Conservation (phyloP, 2,113 vertebrate genomes). For the Bufo bufo region DNA sequence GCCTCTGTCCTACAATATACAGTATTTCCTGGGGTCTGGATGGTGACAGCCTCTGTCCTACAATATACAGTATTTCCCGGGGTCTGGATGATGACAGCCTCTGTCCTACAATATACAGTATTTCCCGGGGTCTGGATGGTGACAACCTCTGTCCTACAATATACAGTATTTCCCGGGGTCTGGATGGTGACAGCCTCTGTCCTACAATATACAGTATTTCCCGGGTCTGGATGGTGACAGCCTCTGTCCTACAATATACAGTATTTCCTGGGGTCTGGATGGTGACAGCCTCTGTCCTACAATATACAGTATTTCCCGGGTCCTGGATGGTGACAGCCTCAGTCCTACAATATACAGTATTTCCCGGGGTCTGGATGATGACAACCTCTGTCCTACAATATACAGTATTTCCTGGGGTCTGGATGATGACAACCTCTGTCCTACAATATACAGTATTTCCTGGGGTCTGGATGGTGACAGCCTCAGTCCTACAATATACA, state of each 20-base stretch:
- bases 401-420: not conserved
- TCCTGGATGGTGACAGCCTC: not conserved
- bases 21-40: not conserved
- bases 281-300: too few relatives aligned
- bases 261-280: not conserved
- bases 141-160: too few relatives aligned
- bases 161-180: not conserved
- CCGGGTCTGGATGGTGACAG: not conserved
- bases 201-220: not conserved
- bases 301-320: not conserved
- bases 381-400: too few relatives aligned
- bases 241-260: not conserved
- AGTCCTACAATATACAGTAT: not conserved
- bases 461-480: not conserved
- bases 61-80: not conserved
- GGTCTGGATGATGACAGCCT: not conserved
- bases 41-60: too few relatives aligned
- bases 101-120: not conserved
- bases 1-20: not conserved
- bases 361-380: not conserved
- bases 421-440: not conserved
- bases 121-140: not conserved
- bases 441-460: not conserved
- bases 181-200: not conserved
- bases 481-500: not conserved